Conservation (phyloP, 2,888 invertebrate species). For the Graphium colonna region DNA sequence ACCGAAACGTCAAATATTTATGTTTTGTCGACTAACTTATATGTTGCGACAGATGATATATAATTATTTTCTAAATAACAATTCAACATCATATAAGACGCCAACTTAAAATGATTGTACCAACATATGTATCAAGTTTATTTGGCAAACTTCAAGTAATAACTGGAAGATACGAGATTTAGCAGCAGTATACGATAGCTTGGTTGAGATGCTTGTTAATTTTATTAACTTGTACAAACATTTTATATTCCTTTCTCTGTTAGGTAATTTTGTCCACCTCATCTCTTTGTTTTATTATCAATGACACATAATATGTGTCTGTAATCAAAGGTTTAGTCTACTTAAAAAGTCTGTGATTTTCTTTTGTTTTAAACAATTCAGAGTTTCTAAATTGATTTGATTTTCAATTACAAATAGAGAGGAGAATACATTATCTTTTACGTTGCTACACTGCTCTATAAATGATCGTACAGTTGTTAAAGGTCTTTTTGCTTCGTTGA, state of each 20-base stretch:
- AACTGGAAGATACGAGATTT: conserved; percentile 49
- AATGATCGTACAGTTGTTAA: too few relatives aligned
- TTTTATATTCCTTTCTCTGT: conserved; percentile 33
- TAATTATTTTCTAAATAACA: conserved; percentile 39
- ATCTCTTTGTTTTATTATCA: conserved; percentile 48
- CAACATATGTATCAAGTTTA: conserved; percentile 36
- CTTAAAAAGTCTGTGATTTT: too few relatives aligned
- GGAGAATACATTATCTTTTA: too few relatives aligned
- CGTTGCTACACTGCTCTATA: too few relatives aligned
- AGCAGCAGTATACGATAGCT: conserved; percentile 42
- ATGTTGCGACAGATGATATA: conserved; percentile 39
- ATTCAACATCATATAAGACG: not conserved
- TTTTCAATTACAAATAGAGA: too few relatives aligned
- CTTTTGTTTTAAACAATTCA: too few relatives aligned
- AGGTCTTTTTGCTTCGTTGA: too few relatives aligned
- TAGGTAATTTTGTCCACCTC: conserved; percentile 47
- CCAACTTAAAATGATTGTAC: conserved; percentile 24
- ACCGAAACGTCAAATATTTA: too few relatives aligned
- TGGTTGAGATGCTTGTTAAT: conserved; percentile 42
- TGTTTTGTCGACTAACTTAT: not conserved
- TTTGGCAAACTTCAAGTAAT: conserved; percentile 36
- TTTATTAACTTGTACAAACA: conserved; percentile 50
- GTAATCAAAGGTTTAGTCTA: too few relatives aligned
- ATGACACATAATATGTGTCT: too few relatives aligned
- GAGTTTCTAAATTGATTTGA: too few relatives aligned